Evolutionary conservation across 2,888 invertebrate genomes (phyloP), one percentile per base, ranked within the genome.

Genomic region (Carpatolechia fugitivella): DNA sequence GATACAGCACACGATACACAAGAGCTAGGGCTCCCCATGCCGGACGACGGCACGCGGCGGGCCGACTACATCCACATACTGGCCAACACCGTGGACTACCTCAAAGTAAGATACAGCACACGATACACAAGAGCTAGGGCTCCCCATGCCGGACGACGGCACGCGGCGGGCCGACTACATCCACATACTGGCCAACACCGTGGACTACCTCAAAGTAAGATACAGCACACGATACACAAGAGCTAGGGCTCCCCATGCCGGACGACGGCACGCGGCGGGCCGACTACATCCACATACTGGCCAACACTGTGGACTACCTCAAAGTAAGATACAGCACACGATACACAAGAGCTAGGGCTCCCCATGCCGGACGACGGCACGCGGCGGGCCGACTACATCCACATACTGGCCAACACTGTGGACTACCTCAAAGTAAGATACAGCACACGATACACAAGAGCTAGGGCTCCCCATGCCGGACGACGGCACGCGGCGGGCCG

Each of bases 181-280:
- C 40, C 64, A 75, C 14, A 16, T 51, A 14, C 51, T 51, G 16
- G 81, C 85, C 0, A 68, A 76, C 31, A 74, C 80, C 1, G 76
- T 85, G 0, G 87, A 86, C 52, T 86, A 80, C 35, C 57, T 89
- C n/a, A n/a, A n/a, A n/a, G n/a, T n/a, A n/a, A n/a, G n/a, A n/a
- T n/a, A n/a, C n/a, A n/a, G n/a, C n/a, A n/a, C n/a, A n/a, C n/a
- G n/a, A n/a, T n/a, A n/a, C n/a, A n/a, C n/a, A 68, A 7, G 80
- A 81, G 0, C 58, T 69, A 0, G 82, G 82, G 0, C 60, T 90
- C 0, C 66, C 77, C 0, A 76, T 79, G 76, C 88, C 88, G 0
- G 82, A 84, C 33, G 71, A 72, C 0, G 58, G 60, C 0, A 14
- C 5, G 0, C 51, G 58, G 0, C 57, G 55, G 0, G 72, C 70